Base-by-base conservation (phyloP, 2,113 vertebrate species). In the Scortum barcoo region DNA sequence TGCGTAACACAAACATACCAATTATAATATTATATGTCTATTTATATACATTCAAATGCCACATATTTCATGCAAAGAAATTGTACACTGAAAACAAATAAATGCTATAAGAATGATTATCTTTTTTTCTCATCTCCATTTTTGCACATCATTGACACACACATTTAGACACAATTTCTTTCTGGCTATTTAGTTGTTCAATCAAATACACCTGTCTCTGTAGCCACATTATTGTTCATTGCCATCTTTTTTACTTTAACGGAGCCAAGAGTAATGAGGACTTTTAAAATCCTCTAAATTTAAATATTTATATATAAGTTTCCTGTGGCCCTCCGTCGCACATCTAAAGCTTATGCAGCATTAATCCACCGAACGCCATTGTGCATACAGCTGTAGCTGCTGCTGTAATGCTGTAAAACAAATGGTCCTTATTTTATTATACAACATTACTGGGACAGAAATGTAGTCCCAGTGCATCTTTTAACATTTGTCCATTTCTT, bases 371-470 rank as follows among this genome's bases (percentile, higher is more conserved):
- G 26, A 42, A 56, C 67, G 33, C 14, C 17, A 81, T 40, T 44
- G 61, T 22, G 57, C 56, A 2, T 91, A 90, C 75, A 76, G 62
- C 74, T 66, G 2, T 66, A 70, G 48, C 57, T 51, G 19, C 60
- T 75, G 76, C 61, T 78, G n/a, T 75, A 26, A 13, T 12, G 3
- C 36, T 33, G 48, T 17, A 20, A 60, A 53, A 46, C 2, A 12
- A 26, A 26, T 11, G 6, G 4, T 36, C 20, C 28, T 60, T 7
- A 24, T 50, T 68, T 51, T 28, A 24, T 50, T 50, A 69, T 20
- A 40, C 17, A 61, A 24, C 24, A 12, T 8, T 19, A 71, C 26
- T n/a, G 36, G 46, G 48, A 48, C 17, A 48, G 26, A 28, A 57
- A 69, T 42, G 72, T 12, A 65, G 5, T 67, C 30, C 42, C 22